Conservation (phyloP, 2,113 vertebrate genomes). For the Mohoua ochrocephala region DNA sequence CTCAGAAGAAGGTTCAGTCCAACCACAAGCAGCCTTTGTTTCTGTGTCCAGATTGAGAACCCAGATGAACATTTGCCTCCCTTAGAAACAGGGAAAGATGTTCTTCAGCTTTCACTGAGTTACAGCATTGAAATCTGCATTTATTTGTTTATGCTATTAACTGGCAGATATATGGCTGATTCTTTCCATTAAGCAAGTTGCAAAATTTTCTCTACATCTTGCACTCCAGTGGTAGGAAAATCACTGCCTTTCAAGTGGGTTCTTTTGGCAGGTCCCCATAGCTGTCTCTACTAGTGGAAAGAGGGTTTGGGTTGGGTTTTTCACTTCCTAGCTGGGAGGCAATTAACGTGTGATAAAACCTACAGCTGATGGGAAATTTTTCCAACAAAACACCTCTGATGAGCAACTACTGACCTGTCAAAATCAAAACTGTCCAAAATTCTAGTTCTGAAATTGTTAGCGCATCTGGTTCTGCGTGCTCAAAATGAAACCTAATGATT, state of each 20-base stretch:
- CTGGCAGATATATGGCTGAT: background rate
- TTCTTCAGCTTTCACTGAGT: background rate
- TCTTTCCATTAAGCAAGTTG: background rate
- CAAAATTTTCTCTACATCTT: background rate
- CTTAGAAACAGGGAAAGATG: background rate
- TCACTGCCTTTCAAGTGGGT: background rate
- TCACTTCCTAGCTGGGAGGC: background rate
- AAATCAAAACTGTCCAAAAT: background rate
- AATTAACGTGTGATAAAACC: background rate
- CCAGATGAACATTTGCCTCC: background rate
- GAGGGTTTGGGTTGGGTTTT: background rate
- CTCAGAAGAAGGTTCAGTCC: background rate
- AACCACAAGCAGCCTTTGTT: background rate
- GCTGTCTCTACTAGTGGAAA: background rate
- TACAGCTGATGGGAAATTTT: background rate
- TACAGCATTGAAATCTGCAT: background rate
- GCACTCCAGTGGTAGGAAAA: background rate
- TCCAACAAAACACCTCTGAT: background rate
- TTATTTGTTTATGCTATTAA: background rate
- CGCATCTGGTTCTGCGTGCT: background rate
- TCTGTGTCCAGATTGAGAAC: background rate
- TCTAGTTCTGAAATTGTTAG: background rate
- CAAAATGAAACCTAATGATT: background rate
- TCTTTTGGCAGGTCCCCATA: background rate
- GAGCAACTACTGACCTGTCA: background rate